Percentiles rank a stretch among this genome's conserved stretches.
phyloP scores from a whole-genome alignment of 2,888 invertebrate species.

The Augiades crinisus region DNA sequence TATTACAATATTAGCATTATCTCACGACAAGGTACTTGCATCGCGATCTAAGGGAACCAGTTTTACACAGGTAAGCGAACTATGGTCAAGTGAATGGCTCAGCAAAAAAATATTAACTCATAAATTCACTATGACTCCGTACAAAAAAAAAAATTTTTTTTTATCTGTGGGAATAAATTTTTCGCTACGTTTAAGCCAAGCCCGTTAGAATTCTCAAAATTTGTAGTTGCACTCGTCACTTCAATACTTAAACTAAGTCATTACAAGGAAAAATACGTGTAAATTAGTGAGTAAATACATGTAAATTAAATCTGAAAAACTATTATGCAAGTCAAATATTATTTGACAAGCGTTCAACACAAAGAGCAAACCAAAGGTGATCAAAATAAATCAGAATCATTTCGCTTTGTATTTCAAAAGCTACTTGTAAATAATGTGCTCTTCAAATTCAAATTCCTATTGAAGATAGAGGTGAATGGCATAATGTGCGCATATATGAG shows the following conservation, averaged over 20 bases:
- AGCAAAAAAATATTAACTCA: slow-evolving; percentile 6
- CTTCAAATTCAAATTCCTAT: slow-evolving; percentile 32
- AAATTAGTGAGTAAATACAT: no score
- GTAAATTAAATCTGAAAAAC: no score
- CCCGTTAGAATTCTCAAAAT: no score
- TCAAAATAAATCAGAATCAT: slow-evolving; percentile 2
- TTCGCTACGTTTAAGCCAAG: no score
- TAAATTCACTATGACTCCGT: not conserved
- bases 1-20: slow-evolving; percentile 13
- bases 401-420: slow-evolving; percentile 11
- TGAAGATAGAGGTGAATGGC: slow-evolving; percentile 33
- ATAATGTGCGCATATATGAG: slow-evolving; percentile 24
- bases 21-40: slow-evolving; percentile 24
- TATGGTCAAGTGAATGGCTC: slow-evolving; percentile 17
- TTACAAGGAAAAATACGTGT: no score
- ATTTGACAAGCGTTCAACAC: not conserved
- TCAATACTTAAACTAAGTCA: no score
- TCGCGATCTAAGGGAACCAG: slow-evolving; percentile 19
- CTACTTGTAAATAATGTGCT: slow-evolving; percentile 18
- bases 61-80: slow-evolving; percentile 19
- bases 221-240: no score
- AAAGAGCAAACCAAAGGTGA: not conserved
- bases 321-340: no score
- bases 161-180: no score
- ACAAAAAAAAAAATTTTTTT: no score